Base-by-base conservation (phyloP, 2,888 invertebrate species). In the Sarcophaga carnaria region DNA sequence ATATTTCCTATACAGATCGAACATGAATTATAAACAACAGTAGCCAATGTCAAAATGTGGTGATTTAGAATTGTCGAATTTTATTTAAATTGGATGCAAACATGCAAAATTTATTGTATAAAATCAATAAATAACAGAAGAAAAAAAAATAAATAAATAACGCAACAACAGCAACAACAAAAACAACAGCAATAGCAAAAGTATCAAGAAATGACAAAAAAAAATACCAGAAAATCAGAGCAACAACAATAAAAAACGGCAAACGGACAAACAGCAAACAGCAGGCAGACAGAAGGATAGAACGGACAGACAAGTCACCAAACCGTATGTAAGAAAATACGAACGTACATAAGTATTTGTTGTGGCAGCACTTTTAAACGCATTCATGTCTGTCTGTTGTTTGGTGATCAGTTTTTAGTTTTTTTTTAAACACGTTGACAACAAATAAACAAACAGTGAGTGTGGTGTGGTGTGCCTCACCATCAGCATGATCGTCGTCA, bases 31-130 rank as follows among this genome's bases (percentile, higher is more conserved):
- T 78, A 72, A 78, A 78, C 78, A 83, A 89, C 91, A 91, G 91
- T 92, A 91, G 91, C 92, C 89, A 92, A 87, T 90, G 92, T 92
- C 92, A 92, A 92, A 91, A 92, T 90, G 92, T 90, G 91, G 92
- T 93, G 93, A 93, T 93, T 93, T 93, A 93, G 93, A 93, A 92
- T 93, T 93, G 93, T 92, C 92, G 92, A 93, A 91, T 92, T 92
- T 93, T 93, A 93, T 93, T 93, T 93, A 93, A 93, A 93, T 93
- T 93, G 93, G 93, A 92, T 91, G 91, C 91, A 91, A 91, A 92
- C 93, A 92, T 92, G 92, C 93, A 91, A 92, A 92, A 92, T 92
- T 92, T 92, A 92, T 92, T 92, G 92, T 92, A 92, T 91, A 91
- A 92, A 92, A 92, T 92, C 92, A 92, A 92, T 92, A 92, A 92